Conservation (phyloP, 1,140 invertebrate genomes). For the Drosophila ohnishii region DNA sequence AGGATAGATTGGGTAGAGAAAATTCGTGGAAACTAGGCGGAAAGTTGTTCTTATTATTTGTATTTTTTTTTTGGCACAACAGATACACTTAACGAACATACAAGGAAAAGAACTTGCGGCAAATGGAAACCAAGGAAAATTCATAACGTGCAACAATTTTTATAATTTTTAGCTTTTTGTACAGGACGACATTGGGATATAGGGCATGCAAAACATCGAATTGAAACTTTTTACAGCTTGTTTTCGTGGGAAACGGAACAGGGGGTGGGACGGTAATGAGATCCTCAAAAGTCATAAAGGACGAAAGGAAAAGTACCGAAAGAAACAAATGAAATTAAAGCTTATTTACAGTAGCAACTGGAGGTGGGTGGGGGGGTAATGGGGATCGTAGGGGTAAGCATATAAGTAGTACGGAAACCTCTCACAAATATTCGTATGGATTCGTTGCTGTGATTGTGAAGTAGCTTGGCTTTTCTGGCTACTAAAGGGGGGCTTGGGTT, state of each 20-base stretch:
- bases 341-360: constrained; percentile 52
- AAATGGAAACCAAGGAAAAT: constrained; percentile 43
- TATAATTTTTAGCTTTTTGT: constrained; percentile 2
- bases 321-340: constrained; percentile 26
- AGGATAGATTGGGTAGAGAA: constrained; percentile 27
- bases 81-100: constrained; percentile 59
- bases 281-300: constrained; percentile 6
- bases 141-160: constrained; percentile 56
- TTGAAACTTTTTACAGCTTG: constrained; percentile 46
- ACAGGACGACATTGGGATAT: constrained; percentile 17
- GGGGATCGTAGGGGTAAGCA: constrained; percentile 37
- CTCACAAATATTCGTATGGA: constrained; percentile 67
- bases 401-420: constrained; percentile 76
- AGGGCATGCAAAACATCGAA: constrained; percentile 46
- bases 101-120: constrained; percentile 45
- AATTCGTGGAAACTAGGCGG: constrained; percentile 24
- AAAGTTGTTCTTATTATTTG: constrained; percentile 17
- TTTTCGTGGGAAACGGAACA: constrained; percentile 5
- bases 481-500: constrained; percentile 44
- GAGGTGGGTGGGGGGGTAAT: too few relatives aligned
- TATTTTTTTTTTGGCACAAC: constrained; percentile 33
- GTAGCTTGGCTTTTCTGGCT: constrained; percentile 72
- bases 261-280: constrained; percentile 4
- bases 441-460: constrained; percentile 72
- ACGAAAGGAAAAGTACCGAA: constrained; percentile 18